These are phyloP conservation scores for Scartelaos histophorus DNA, from an alignment of 2,113 vertebrate species.

Conservation along the genomic window DNA sequence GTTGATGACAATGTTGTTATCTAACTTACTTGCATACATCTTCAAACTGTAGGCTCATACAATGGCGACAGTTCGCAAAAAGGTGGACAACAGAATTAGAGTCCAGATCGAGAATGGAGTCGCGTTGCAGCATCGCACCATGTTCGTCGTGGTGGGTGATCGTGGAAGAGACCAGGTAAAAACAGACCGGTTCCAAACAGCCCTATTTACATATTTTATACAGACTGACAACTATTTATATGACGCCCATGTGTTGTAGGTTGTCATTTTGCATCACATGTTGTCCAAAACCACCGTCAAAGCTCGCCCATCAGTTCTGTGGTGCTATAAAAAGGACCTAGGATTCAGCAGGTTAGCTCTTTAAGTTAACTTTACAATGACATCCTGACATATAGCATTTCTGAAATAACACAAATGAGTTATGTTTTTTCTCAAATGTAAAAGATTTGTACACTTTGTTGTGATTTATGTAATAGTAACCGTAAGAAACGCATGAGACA, in stretches of 20 bases:
- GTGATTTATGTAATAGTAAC: constrained; percentile 79
- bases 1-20: too few species aligned
- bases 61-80: constrained; percentile 88
- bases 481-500: constrained; percentile 97
- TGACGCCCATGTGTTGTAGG: constrained; percentile 71
- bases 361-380: background rate
- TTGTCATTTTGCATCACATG: constrained; percentile 98
- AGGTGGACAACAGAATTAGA: constrained; percentile 93
- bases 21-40: background rate
- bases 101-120: constrained; percentile 98
- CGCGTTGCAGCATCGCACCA: constrained; percentile 81
- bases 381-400: background rate
- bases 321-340: constrained; percentile 98
- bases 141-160: constrained; percentile 93
- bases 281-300: constrained; percentile 91
- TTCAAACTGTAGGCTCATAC: constrained; percentile 3
- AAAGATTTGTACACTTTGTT: background rate
- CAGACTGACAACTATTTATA: background rate
- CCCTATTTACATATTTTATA: background rate
- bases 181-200: too few species aligned
- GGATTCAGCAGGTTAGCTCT: constrained; percentile 91
- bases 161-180: constrained; percentile 93
- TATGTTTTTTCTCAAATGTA: background rate
- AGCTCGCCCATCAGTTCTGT: constrained; percentile 92
- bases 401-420: too few species aligned